These are phyloP conservation scores for Tinea semifulvella DNA, from an alignment of 2,888 invertebrate species.

Conservation along the genomic window DNA sequence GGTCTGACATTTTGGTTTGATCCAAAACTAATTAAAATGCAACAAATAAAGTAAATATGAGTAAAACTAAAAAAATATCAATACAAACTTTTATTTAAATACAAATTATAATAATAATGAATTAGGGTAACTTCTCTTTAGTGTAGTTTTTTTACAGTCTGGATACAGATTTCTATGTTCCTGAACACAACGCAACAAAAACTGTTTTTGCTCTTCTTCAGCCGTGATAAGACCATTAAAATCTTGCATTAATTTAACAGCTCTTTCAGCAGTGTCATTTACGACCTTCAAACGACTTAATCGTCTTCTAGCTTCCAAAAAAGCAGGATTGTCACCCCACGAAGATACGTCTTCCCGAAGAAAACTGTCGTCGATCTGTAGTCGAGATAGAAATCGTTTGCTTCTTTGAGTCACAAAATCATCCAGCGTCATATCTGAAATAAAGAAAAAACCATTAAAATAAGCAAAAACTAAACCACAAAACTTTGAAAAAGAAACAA, in stretches of 20 bases:
- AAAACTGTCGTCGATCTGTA: constrained; percentile 15
- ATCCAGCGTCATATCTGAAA: constrained; percentile 17
- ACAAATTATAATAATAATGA: constrained; percentile 11
- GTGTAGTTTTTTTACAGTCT: constrained; percentile 14
- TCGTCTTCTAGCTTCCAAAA: constrained; percentile 14
- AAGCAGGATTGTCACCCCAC: constrained; percentile 18
- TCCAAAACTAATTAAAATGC: constrained; percentile 10
- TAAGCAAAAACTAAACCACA: not conserved
- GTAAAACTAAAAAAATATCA: constrained; percentile 1
- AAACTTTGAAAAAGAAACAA: constrained; percentile 9
- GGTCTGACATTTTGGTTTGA: constrained; percentile 3
- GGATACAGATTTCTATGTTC: constrained; percentile 15
- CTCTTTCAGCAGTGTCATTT: constrained; percentile 20
- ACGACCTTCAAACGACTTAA: constrained; percentile 16
- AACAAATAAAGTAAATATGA: constrained; percentile 6
- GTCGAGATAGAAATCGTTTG: constrained; percentile 17
- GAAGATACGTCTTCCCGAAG: constrained; percentile 16
- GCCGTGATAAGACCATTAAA: constrained; percentile 21
- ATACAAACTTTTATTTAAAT: constrained; percentile 10
- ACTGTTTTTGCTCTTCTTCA: constrained; percentile 19
- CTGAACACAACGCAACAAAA: constrained; percentile 19
- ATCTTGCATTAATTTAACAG: constrained; percentile 21
- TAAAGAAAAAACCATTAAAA: constrained; percentile 15
- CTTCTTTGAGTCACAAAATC: constrained; percentile 18
- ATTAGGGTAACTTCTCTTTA: constrained; percentile 13